Conservation (phyloP, 2,888 invertebrate species). For the Salticus scenicus region DNA sequence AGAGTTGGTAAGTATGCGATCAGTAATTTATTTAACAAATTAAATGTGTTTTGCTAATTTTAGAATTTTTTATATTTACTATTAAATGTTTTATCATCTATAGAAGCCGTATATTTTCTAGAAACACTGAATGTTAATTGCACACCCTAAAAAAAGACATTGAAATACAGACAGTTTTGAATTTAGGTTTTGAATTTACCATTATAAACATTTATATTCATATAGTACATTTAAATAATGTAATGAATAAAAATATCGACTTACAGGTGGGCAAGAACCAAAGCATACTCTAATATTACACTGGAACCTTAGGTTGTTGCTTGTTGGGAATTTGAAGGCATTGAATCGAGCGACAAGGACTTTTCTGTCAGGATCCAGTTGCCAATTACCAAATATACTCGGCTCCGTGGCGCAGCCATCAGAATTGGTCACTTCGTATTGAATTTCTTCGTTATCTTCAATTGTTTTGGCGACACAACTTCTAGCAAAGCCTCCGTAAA, state of each 20-base stretch:
- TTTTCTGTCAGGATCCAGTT: slow-evolving; percentile 89
- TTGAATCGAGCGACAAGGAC: slow-evolving; percentile 91
- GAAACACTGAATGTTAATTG: too few relatives aligned
- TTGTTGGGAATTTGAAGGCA: slow-evolving; percentile 95
- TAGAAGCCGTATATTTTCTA: too few relatives aligned
- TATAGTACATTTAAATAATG: too few relatives aligned
- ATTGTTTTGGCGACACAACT: slow-evolving; percentile 95
- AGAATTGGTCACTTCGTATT: slow-evolving; percentile 93
- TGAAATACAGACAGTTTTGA: too few relatives aligned
- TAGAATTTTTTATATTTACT: too few relatives aligned
- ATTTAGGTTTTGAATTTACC: too few relatives aligned
- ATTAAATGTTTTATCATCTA: too few relatives aligned
- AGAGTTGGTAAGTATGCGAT: too few relatives aligned
- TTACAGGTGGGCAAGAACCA: slow-evolving; percentile 94
- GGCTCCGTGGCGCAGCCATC: slow-evolving; percentile 95
- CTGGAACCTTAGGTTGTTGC: slow-evolving; percentile 95
- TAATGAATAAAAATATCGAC: slow-evolving; percentile 73
- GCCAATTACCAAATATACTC: slow-evolving; percentile 94
- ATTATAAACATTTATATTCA: too few relatives aligned
- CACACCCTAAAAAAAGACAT: too few relatives aligned
- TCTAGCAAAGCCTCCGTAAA: slow-evolving; percentile 92
- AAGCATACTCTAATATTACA: slow-evolving; percentile 96
- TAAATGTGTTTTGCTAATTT: too few relatives aligned
- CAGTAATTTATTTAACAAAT: too few relatives aligned
- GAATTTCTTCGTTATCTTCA: slow-evolving; percentile 87